Base-by-base conservation (phyloP, 1,140 invertebrate genomes). In the Brachionus calyciflorus region DNA sequence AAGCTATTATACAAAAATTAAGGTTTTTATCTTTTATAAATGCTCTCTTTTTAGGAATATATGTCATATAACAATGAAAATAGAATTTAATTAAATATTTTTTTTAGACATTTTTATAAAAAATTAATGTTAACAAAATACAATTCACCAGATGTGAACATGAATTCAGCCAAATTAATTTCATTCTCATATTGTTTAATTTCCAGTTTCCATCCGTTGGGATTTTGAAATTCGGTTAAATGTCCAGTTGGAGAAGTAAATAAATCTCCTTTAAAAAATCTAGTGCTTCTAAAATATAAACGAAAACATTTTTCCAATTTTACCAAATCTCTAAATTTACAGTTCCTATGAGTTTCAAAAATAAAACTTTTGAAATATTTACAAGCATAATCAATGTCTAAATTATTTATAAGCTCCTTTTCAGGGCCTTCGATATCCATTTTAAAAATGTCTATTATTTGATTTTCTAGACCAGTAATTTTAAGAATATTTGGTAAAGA, bases 41-140 rank as follows among this genome's bases (percentile, higher is more conserved):
- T n/a, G n/a, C n/a, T n/a, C n/a, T n/a, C n/a, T n/a, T n/a, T n/a
- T n/a, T n/a, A n/a, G n/a, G n/a, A n/a, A n/a, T n/a, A n/a, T n/a
- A n/a, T n/a, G n/a, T n/a, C n/a, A n/a, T n/a, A n/a, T n/a, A n/a
- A n/a, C n/a, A n/a, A n/a, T n/a, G n/a, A n/a, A n/a, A n/a, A n/a
- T n/a, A n/a, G n/a, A n/a, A n/a, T n/a, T n/a, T n/a, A n/a, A n/a
- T n/a, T n/a, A n/a, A n/a, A n/a, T n/a, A n/a, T n/a, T n/a, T n/a
- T n/a, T n/a, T n/a, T n/a, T n/a, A n/a, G n/a, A n/a, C n/a, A n/a
- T n/a, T 17, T 7, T 49, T 49, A 49, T n/a, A 60, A 12, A 60
- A 60, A 60, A 40, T 60, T 60, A 14, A 14, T 12, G 21, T 60
- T 60, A 21, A 60, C 55, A 60, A 60, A 60, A 40, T 60, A 60